These are phyloP conservation scores for Pangasius krempfi DNA, from an alignment of 2,797 vertebrate genomes.

Conservation along the genomic window DNA sequence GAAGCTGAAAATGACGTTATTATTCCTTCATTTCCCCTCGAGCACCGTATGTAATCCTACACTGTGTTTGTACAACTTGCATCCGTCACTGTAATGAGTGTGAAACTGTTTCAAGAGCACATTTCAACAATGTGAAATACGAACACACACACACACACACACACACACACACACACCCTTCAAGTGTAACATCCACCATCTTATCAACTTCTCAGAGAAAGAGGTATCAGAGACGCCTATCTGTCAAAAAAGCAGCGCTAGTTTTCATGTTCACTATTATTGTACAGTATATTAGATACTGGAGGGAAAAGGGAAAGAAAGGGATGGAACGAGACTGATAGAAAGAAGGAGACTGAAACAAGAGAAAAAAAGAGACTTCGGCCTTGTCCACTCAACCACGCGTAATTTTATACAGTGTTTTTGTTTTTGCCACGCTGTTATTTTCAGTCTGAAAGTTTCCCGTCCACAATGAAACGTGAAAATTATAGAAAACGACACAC, in stretches of 20 bases:
- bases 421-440: neutral
- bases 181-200: neutral
- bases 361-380: neutral
- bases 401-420: neutral
- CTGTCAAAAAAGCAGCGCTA: neutral
- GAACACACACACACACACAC: neutral
- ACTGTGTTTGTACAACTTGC: conserved; percentile 64
- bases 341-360: neutral
- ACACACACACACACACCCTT: neutral
- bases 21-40: conserved; percentile 17
- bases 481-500: neutral
- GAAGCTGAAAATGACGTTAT: conserved; percentile 30
- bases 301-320: neutral
- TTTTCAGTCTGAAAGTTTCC: neutral
- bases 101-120: conserved; percentile 42
- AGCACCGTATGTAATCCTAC: conserved; percentile 53
- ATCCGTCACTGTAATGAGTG: conserved; percentile 55
- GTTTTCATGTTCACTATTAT: neutral
- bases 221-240: neutral
- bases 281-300: neutral
- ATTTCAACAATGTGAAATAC: conserved; percentile 3
- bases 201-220: neutral
- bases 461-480: neutral
- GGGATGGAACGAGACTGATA: neutral
- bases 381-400: neutral